These are phyloP conservation scores for Corythoichthys haematopterus DNA, from an alignment of 2,113 vertebrate species.

Conservation along the genomic window DNA sequence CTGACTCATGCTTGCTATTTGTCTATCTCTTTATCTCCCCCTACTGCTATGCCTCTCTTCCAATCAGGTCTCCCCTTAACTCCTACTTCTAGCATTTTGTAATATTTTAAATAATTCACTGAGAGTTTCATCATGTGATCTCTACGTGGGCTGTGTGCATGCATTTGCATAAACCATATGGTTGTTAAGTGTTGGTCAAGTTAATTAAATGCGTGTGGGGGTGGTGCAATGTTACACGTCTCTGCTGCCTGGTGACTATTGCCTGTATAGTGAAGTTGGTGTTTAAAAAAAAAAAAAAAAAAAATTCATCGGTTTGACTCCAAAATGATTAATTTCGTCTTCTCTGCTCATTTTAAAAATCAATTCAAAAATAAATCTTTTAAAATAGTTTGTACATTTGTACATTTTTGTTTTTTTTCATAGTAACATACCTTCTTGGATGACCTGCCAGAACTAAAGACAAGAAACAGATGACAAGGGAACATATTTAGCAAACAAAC, in stretches of 20 bases:
- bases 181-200: slow-evolving; percentile 2
- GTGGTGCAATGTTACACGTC: slow-evolving; percentile 22
- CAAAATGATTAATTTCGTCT: too few relatives aligned
- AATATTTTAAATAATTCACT: slow-evolving; percentile 43
- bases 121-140: slow-evolving; percentile 25
- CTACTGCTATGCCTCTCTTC: slow-evolving; percentile 1
- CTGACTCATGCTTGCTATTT: slow-evolving; percentile 40
- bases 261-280: neutral
- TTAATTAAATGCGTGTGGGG: slow-evolving; percentile 13
- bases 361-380: too few relatives aligned
- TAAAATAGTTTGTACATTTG: too few relatives aligned
- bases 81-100: slow-evolving; percentile 25
- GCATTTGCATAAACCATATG: slow-evolving; percentile 14
- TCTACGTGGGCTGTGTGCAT: slow-evolving; percentile 18
- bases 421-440: neutral
- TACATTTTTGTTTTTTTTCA: neutral
- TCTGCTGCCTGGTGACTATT: neutral
- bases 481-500: neutral
- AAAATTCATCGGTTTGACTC: too few relatives aligned
- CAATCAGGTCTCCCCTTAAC: slow-evolving; percentile 15
- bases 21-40: neutral
- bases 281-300: slow-evolving; percentile 10
- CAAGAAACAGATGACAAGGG: neutral
- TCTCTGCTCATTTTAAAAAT: too few relatives aligned
- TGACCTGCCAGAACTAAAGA: neutral